phyloP scores from a whole-genome alignment of 2,797 vertebrate genomes.

The Carcharodon carcharias region DNA sequence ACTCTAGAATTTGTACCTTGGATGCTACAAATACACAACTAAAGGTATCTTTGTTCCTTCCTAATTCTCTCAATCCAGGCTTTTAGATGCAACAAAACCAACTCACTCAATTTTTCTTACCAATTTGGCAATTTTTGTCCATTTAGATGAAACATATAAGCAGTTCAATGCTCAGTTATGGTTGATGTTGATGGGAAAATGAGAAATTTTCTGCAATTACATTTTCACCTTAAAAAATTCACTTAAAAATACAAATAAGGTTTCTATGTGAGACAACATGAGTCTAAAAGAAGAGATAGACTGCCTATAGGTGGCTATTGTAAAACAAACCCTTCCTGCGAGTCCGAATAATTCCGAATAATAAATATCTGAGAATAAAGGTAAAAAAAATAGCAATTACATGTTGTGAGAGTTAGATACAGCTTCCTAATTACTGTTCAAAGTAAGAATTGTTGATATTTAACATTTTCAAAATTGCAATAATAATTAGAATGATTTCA shows the following conservation, averaged over 20 bases:
- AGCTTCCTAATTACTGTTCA: not conserved
- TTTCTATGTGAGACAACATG: not conserved
- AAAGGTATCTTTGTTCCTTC: not conserved
- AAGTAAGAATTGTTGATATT: slow-evolving; percentile 3
- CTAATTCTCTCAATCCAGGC: not conserved
- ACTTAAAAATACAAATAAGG: not conserved
- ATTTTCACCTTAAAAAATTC: not conserved
- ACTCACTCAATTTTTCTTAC: not conserved
- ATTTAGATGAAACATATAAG: not conserved
- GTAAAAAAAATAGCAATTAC: not conserved
- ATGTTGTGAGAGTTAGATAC: not conserved
- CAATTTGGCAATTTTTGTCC: not conserved
- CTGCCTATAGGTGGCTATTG: not conserved
- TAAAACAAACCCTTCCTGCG: not conserved
- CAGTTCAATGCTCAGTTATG: not conserved
- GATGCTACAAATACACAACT: not conserved
- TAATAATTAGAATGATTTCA: not conserved
- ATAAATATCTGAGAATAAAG: not conserved
- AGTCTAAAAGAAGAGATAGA: not conserved
- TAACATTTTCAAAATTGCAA: not conserved
- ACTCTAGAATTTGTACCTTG: not conserved
- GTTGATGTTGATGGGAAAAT: not conserved
- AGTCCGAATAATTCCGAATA: not conserved
- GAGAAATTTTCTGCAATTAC: not conserved
- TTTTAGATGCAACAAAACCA: too few species aligned